Evolutionary conservation across 1,140 invertebrate species (phyloP), one percentile per base, ranked within the genome.

Genomic region (Sinella curviseta): DNA sequence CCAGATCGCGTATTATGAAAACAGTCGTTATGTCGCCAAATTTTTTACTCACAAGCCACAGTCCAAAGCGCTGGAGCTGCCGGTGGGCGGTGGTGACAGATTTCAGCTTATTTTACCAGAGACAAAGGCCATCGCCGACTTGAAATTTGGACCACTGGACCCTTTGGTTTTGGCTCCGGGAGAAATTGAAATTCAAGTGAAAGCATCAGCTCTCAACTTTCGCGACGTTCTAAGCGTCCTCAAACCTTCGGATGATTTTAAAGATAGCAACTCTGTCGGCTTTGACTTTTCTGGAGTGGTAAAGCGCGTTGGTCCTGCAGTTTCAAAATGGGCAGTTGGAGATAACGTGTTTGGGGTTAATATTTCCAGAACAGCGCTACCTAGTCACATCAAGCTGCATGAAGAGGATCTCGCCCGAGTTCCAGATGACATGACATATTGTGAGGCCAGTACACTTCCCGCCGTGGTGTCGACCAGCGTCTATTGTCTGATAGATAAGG

Each of bases 241-340:
- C 2, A 75, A 75, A 24, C 74, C 74, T 48, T 24, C 74, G 17
- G 74, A 36, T 4, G 20, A 75, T 2, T 75, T 75, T 48, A 20
- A 54, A 24, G 33, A 75, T 48, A 2, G 24, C 2, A 36, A 75
- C 24, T 2, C 35, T 8, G 74, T 75, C 2, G 74, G 74, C 14
- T 4, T 54, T 4, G 74, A 75, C 74, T 75, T 75, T 30, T 12
- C 74, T 20, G 74, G 74, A 26, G 28, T 54, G 3, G 28, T 75
- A 1, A 54, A 48, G 17, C 24, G 16, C 12, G 39, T 75, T 48
- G 74, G 74, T 8, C 1, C 8, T 8, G 3, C 3, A 31, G 74
- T 75, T 26, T 39, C 74, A 36, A 75, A 54, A 30, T 75, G 74
- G 74, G 35, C 8, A 39, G 36, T 75, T 39, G 74, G 74, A 4